These are phyloP conservation scores for Huso huso DNA, from an alignment of 2,797 vertebrate species.

Conservation along the genomic window DNA sequence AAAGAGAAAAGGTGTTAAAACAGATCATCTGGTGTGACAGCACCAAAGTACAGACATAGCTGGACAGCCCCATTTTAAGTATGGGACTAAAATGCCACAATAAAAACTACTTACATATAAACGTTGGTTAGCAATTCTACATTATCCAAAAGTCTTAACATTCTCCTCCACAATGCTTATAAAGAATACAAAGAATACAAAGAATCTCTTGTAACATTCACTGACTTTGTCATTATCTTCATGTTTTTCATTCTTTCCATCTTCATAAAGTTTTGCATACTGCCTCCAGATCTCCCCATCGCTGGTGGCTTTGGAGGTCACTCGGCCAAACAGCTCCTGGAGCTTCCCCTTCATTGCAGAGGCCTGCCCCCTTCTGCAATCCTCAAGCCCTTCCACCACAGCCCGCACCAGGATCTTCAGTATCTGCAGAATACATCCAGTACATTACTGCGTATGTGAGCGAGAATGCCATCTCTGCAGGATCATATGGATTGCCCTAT, in stretches of 20 bases:
- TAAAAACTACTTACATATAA: too few species aligned
- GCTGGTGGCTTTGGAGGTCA: slow-evolving; percentile 71
- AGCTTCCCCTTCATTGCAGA: slow-evolving; percentile 58
- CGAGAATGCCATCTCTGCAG: too few species aligned
- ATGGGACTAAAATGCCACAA: too few species aligned
- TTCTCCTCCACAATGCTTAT: too few species aligned
- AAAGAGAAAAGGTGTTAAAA: slow-evolving; percentile 1
- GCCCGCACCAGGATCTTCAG: slow-evolving; percentile 77
- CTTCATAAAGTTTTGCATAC: slow-evolving; percentile 75
- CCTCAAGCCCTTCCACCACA: slow-evolving; percentile 60
- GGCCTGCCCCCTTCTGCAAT: slow-evolving; percentile 56
- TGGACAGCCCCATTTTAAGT: too few species aligned
- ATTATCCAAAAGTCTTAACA: too few species aligned
- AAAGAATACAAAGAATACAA: too few species aligned
- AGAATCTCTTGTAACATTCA: background rate
- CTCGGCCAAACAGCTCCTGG: slow-evolving; percentile 78
- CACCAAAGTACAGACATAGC: too few species aligned
- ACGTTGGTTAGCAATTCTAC: too few species aligned
- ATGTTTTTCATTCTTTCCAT: slow-evolving; percentile 53
- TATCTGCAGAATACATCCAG: slow-evolving; percentile 51
- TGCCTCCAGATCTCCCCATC: slow-evolving; percentile 76
- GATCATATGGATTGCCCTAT: too few species aligned
- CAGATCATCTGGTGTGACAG: too few species aligned
- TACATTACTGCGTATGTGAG: too few species aligned
- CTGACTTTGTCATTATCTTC: slow-evolving; percentile 83